Conservation (phyloP, 2,888 invertebrate species). For the Branchipolynoe longqiensis region DNA sequence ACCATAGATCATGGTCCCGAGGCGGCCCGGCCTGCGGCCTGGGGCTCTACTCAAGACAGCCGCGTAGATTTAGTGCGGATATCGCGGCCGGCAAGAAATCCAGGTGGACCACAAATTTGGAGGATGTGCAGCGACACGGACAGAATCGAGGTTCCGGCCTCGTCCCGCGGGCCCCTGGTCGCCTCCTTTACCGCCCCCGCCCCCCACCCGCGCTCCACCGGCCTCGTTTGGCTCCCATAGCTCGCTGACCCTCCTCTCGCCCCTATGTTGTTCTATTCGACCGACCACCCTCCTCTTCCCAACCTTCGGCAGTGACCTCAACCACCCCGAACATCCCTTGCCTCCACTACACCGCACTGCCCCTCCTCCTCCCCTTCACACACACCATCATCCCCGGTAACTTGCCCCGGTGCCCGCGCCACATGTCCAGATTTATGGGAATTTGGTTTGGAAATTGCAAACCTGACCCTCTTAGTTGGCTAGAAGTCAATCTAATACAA, state of each 20-base stretch:
- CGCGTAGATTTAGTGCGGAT: background rate
- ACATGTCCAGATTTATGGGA: slow-evolving; percentile 50
- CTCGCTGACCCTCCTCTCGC: background rate
- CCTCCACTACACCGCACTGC: too few relatives aligned
- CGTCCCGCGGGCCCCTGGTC: background rate
- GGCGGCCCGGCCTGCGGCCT: background rate
- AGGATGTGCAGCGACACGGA: slow-evolving; percentile 39
- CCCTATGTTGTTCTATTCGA: too few relatives aligned
- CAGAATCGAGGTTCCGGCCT: background rate
- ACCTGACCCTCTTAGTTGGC: slow-evolving; percentile 40
- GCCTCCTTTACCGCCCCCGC: background rate
- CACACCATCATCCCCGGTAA: too few relatives aligned
- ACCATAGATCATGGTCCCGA: background rate
- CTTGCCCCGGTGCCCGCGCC: too few relatives aligned
- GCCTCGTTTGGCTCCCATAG: background rate
- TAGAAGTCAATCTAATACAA: slow-evolving; percentile 57
- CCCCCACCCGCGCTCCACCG: background rate
- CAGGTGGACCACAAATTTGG: background rate
- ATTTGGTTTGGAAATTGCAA: slow-evolving; percentile 43
- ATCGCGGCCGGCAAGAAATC: background rate
- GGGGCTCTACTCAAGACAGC: background rate
- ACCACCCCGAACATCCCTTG: too few relatives aligned
- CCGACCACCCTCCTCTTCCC: too few relatives aligned
- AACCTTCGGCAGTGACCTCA: too few relatives aligned
- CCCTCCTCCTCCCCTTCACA: too few relatives aligned